Percentiles rank a stretch among this genome's conserved stretches.
These are phyloP conservation scores for Drosophila orosa DNA, from an alignment of 1,140 invertebrate species.

Conservation along the genomic window DNA sequence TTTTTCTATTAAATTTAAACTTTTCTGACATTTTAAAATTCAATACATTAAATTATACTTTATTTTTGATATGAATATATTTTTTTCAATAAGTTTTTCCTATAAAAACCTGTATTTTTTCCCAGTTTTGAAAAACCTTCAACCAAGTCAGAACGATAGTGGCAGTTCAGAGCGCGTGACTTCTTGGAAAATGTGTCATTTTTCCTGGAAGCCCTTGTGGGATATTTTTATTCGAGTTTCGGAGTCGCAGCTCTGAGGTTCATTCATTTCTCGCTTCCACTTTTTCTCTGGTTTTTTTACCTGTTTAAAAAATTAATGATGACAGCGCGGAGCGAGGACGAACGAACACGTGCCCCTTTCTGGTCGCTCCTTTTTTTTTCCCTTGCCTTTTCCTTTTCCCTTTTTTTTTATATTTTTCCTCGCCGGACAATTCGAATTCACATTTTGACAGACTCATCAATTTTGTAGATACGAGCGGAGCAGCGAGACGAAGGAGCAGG, in stretches of 20 bases:
- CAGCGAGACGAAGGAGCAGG: not conserved
- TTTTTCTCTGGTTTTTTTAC: conserved; percentile 38
- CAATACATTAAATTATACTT: no score
- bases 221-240: conserved; percentile 9
- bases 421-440: conserved; percentile 68
- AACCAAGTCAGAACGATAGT: not conserved
- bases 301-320: conserved; percentile 81
- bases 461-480: conserved; percentile 76
- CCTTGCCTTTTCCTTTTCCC: conserved; percentile 14
- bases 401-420: conserved; percentile 25
- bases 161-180: conserved; percentile 46
- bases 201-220: conserved; percentile 60
- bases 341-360: conserved; percentile 72
- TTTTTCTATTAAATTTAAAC: no score
- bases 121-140: not conserved
- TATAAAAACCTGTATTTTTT: not conserved
- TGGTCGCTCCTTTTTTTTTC: conserved; percentile 2
- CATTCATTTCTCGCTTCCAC: conserved; percentile 18
- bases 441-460: conserved; percentile 84
- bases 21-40: no score
- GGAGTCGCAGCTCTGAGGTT: conserved; percentile 5
- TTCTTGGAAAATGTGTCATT: conserved; percentile 79
- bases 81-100: no score
- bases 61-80: no score
- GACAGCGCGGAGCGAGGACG: conserved; percentile 60